These are phyloP conservation scores for Cryptocheilus praepositus DNA, from an alignment of 2,888 invertebrate genomes.

Conservation along the genomic window DNA sequence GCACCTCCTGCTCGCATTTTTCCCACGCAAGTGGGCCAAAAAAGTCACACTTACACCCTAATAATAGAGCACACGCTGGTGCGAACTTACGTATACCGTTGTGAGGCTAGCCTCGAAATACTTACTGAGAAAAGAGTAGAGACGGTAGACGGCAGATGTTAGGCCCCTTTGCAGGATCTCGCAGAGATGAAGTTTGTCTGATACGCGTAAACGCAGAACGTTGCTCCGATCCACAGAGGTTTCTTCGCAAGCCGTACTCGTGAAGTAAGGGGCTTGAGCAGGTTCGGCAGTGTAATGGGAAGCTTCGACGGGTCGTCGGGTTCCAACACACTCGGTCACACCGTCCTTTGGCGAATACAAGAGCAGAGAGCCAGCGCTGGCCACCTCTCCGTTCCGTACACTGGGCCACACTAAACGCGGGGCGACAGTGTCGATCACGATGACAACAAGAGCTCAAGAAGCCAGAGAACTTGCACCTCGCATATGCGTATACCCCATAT, in stretches of 20 bases:
- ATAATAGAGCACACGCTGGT: constrained; percentile 27
- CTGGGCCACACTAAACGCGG: not conserved
- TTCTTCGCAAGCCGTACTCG: not conserved
- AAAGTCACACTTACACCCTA: constrained; percentile 31
- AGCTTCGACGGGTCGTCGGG: not conserved
- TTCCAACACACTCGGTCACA: constrained; percentile 4
- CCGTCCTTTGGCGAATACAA: not conserved
- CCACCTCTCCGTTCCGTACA: not conserved
- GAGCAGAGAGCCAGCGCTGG: not conserved
- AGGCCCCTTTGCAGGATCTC: no score
- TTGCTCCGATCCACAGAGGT: not conserved
- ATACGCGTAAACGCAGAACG: not conserved
- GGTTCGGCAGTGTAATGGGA: not conserved
- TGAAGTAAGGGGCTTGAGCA: no score
- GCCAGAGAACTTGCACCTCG: constrained; percentile 1
- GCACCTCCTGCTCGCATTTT: constrained; percentile 44
- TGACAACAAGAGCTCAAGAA: not conserved
- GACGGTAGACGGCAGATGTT: no score
- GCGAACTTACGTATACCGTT: not conserved
- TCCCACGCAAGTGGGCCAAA: constrained; percentile 42
- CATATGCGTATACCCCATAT: no score
- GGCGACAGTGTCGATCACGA: no score
- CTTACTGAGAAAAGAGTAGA: not conserved
- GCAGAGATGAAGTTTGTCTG: no score
- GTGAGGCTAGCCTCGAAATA: not conserved